Evolutionary conservation across 2,797 vertebrate genomes (phyloP), one percentile per base, ranked within the genome.

Genomic region (Aphelocoma californica): DNA sequence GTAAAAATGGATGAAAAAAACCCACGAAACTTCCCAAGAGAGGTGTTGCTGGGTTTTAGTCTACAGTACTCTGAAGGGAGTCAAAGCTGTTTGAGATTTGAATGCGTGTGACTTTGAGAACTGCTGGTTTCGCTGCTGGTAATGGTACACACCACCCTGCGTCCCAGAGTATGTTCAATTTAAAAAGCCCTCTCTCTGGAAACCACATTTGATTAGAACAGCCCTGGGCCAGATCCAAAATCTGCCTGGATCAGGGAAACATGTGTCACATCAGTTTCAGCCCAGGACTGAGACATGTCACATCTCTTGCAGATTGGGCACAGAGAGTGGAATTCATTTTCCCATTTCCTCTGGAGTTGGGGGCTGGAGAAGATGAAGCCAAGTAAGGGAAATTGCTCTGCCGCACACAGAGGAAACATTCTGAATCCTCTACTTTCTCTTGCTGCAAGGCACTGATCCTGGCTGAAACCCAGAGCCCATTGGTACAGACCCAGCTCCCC

Each of bases 131-230:
- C 3, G 0, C 66, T 38, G 18, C 67, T 94, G 61, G 66, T 89
- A 75, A 75, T 50, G 85, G 84, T 56, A 54, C 42, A 1, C 51
- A 65, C 48, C 88, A 65, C 47, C 11, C 60, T 5, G 2, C 0
- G 2, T 67, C 87, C 85, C 91, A 65, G 88, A 94, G 64, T 36
- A 56, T 2, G 3, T 7, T 82, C 66, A 56, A 79, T 61, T 56
- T 86, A 44, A 92, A 96, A 88, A 93, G 62, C 61, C 77, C 70
- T 51, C 79, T 51, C 57, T 93, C 87, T 87, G 89, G 85, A 96
- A 96, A 89, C 95, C 92, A 89, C 87, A 90, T 72, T 81, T 92
- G 92, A 95, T 94, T 90, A 94, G 84, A 95, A 72, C 62, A 95
- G 44, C 75, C 51, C 81, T 90, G 93, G 87, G 77, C 73, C 66